These are phyloP conservation scores for Ceyx margarethae DNA, from an alignment of 2,113 vertebrate genomes.

Conservation along the genomic window DNA sequence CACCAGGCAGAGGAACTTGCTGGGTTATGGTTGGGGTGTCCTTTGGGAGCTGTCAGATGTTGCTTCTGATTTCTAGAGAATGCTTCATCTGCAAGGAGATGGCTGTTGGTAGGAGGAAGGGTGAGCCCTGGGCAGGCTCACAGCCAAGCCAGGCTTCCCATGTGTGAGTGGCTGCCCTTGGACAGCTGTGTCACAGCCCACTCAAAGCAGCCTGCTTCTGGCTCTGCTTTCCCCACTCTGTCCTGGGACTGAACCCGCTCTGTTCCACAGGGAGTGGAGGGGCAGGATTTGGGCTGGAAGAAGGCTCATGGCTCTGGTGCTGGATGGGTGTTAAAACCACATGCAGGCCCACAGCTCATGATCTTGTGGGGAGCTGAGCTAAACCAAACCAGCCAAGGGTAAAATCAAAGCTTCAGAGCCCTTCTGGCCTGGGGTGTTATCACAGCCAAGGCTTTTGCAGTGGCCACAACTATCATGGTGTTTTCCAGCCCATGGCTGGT, in stretches of 20 bases:
- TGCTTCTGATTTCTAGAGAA: neutral
- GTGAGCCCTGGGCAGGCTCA: neutral
- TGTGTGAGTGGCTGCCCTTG: neutral
- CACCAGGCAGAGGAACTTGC: neutral
- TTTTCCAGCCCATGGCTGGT: neutral
- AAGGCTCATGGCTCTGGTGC: neutral
- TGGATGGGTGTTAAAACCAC: neutral
- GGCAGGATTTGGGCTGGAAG: neutral
- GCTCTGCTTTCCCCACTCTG: neutral
- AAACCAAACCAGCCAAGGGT: neutral
- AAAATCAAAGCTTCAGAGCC: neutral
- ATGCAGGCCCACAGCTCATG: accelerated
- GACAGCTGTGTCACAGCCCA: accelerated
- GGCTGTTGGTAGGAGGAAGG: neutral
- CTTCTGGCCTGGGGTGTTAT: neutral
- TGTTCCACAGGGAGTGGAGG: neutral
- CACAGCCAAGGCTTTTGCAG: neutral
- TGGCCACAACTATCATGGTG: neutral
- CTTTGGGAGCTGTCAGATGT: neutral
- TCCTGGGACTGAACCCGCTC: neutral
- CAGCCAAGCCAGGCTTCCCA: neutral
- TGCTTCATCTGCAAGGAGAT: neutral
- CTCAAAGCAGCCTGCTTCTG: neutral
- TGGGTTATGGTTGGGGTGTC: neutral
- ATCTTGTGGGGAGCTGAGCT: neutral